These are phyloP conservation scores for Yponomeuta evonymella DNA, from an alignment of 2,888 invertebrate genomes.

Conservation along the genomic window DNA sequence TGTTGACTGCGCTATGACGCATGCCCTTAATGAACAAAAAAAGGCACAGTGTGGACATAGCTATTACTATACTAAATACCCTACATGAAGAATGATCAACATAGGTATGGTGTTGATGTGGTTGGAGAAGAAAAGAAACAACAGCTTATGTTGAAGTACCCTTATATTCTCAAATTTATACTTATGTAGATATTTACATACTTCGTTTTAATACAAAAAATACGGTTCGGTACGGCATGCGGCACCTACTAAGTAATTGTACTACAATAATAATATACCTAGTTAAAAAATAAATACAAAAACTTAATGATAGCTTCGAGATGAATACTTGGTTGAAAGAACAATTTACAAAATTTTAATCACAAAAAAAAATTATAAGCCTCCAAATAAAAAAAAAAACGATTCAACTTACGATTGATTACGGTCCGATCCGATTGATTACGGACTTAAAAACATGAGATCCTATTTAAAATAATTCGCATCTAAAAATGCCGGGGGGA, in stretches of 20 bases:
- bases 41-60: no score
- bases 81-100: no score
- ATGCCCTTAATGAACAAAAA: no score
- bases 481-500: background rate
- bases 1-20: no score
- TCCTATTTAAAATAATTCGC: background rate
- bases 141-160: background rate
- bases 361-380: background rate
- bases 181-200: slow-evolving; percentile 10
- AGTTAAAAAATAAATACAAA: slow-evolving; percentile 2
- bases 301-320: background rate
- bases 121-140: background rate
- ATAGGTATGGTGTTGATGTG: no score
- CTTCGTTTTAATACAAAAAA: slow-evolving; percentile 6
- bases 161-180: slow-evolving; percentile 7
- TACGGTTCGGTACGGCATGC: background rate
- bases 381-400: background rate
- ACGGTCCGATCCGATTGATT: background rate
- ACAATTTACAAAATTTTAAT: background rate
- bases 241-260: background rate
- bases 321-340: background rate
- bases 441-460: background rate
- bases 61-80: no score
- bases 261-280: background rate
- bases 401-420: no score